Base-by-base conservation (phyloP, 2,113 vertebrate species). In the Ochotona princeps region DNA sequence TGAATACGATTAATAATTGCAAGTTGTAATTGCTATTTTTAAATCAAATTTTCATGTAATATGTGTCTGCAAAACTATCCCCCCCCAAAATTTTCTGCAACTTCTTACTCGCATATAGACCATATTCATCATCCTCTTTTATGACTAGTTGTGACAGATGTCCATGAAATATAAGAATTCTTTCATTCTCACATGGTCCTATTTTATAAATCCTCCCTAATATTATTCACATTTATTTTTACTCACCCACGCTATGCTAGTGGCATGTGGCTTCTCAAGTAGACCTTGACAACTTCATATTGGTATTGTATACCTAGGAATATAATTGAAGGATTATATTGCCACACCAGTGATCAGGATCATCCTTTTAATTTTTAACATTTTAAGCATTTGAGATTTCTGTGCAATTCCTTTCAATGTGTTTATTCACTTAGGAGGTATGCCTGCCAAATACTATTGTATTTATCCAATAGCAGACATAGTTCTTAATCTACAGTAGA, bases 71-170 rank as follows among this genome's bases (percentile, higher is more conserved):
- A 60, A 44, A 67, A 15, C 2, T 74, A 1, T 75, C 80, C 25
- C 54, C 6, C 20, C 69, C 69, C 88, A 69, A 54, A 47, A 63
- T 47, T 87, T 88, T 84, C 32, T 87, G 28, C 80, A 54, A n/a
- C 15, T 69, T 81, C 79, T 93, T 17, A 38, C 7, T 95, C 3
- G 26, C 13, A 49, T 4, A 3, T 49, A 44, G 28, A 51, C 32
- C 25, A 82, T 26, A 94, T 26, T 66, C 26, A 14, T 7, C 30
- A 30, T 87, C 13, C 18, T 51, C 5, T 44, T 60, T 83, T 83
- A 35, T 69, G 20, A 23, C 35, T 74, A 35, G 1, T 1, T 54
- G 15, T 35, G 7, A 7, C 61, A 49, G 30, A 9, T 83, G 65
- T 15, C 32, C 44, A 44, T 72, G 32, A 57, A 44, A 73, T 23